Percentiles rank a stretch among this genome's conserved stretches.
These are phyloP conservation scores for Gopherus flavomarginatus DNA, from an alignment of 2,113 vertebrate species.

Conservation along the genomic window DNA sequence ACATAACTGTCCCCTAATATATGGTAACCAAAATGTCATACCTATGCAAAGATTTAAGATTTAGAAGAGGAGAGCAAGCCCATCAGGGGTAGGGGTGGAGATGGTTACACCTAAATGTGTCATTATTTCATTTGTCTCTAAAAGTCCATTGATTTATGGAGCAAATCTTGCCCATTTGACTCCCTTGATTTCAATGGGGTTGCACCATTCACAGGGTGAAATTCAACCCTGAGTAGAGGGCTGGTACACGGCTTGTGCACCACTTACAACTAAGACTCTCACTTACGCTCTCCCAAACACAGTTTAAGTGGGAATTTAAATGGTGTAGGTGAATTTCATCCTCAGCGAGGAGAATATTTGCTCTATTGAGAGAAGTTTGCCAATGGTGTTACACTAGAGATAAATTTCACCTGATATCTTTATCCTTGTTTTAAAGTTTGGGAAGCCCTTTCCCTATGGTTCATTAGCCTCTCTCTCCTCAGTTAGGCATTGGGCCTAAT, in stretches of 20 bases:
- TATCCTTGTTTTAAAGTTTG: neutral
- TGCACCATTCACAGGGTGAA: neutral
- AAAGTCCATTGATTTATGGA: neutral
- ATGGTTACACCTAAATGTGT: neutral
- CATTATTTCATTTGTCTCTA: neutral
- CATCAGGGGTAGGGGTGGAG: neutral
- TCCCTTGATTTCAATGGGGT: neutral
- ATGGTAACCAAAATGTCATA: constrained; percentile 4
- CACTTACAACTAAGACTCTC: neutral
- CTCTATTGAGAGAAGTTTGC: neutral
- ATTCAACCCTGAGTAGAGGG: neutral
- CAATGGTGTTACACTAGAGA: neutral
- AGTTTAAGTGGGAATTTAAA: neutral
- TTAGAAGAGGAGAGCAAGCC: neutral
- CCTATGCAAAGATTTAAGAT: neutral
- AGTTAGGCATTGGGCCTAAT: neutral
- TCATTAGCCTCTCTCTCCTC: neutral
- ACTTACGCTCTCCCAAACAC: neutral
- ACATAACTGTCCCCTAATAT: constrained; percentile 44
- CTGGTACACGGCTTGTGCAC: neutral
- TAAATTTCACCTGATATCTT: neutral
- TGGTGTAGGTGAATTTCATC: neutral
- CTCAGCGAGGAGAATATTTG: neutral
- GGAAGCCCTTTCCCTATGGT: neutral
- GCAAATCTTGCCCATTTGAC: neutral